Conservation (phyloP, 2,113 vertebrate species). For the Oxyruncus cristatus region DNA sequence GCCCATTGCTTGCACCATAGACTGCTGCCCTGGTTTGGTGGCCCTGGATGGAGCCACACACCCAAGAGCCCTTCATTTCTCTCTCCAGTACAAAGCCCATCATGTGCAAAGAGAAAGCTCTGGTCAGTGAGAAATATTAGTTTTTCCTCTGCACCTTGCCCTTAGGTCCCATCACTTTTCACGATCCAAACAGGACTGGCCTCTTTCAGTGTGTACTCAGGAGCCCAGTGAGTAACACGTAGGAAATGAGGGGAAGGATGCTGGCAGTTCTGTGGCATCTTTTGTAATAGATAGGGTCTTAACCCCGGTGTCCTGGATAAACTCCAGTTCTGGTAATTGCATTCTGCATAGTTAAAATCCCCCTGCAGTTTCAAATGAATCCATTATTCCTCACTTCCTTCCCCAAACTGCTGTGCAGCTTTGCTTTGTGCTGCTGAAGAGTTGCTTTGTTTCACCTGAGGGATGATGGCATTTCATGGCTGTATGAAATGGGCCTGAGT, state of each 20-base stretch:
- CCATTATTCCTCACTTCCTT: conserved; percentile 64
- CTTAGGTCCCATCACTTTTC: conserved; percentile 4
- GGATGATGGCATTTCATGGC: conserved; percentile 49
- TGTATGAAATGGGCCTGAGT: conserved; percentile 16
- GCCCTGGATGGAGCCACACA: not conserved
- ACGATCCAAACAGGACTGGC: not conserved
- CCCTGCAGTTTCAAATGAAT: conserved; percentile 58
- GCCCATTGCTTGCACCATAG: not conserved
- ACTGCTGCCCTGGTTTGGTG: not conserved
- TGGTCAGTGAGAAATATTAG: not conserved
- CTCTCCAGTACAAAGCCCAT: not conserved
- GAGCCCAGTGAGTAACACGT: not conserved
- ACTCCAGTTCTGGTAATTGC: conserved; percentile 63
- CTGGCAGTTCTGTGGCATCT: conserved; percentile 50
- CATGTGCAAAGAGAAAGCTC: not conserved
- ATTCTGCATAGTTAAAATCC: conserved; percentile 59
- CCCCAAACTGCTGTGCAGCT: conserved; percentile 28
- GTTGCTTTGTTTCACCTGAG: conserved; percentile 66
- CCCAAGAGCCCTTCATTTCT: not conserved
- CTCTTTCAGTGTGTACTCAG: not conserved
- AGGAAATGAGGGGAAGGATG: conserved; percentile 40
- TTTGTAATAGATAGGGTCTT: conserved; percentile 59
- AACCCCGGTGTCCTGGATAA: conserved; percentile 60
- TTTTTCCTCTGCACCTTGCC: not conserved
- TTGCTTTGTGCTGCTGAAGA: conserved; percentile 50